Evolutionary conservation across 2,797 vertebrate species (phyloP), one percentile per base, ranked within the genome.

Genomic region (Leuciscus waleckii): DNA sequence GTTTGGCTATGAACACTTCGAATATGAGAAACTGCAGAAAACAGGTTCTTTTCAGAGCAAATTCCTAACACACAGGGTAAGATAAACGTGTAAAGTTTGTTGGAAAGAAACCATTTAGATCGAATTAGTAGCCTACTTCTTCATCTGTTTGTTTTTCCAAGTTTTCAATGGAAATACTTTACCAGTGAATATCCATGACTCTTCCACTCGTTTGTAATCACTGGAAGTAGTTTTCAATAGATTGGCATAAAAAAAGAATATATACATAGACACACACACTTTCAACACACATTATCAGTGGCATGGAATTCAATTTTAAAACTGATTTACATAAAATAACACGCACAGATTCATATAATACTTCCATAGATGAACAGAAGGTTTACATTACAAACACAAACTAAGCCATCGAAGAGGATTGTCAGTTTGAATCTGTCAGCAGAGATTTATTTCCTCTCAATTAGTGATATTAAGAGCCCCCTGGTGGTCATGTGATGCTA

Each of bases 401-500:
- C 46, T 29, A 13, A 75, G 58, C 41, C 43, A 39, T 49, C 32
- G 19, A 76, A 79, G 51, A 70, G 75, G 83, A 70, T 79, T 84
- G 63, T 1, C 49, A 41, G 16, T 39, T 84, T 77, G n/a, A 26
- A 29, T 84, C 19, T 70, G 74, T 77, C 82, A 69, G 75, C 69
- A 73, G 46, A 26, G 79, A 68, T 43, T 75, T 21, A 73, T 46
- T 54, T 70, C 10, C 9, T 23, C 46, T 51, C 65, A 80, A 81
- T 54, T 32, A 10, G 4, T 71, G 79, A 70, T 67, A 77, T 39
- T 56, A 71, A 77, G 86, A 78, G 73, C 73, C 86, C 78, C 43
- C 81, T 86, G 78, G 68, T 79, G 84, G 86, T 83, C 58, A 63
- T 71, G 16, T 13, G 5, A 77, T 43, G 35, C 80, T 5, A 81